Evolutionary conservation across 2,113 vertebrate genomes (phyloP).

Genomic region (Triplophysa dalaica): DNA sequence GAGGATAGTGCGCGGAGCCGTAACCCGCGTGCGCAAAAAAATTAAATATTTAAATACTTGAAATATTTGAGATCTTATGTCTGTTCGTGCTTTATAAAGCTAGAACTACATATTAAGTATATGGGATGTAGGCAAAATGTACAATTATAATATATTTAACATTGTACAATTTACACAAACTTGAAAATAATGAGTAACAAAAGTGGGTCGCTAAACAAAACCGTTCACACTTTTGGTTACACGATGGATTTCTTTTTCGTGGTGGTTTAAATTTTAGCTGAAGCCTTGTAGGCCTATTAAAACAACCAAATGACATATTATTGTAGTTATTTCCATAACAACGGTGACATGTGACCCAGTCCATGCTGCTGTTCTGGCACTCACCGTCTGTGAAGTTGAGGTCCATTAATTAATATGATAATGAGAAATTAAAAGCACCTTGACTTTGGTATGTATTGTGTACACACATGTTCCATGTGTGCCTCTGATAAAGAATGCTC

Average conservation of each 20-base stretch:
- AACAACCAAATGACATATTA: background rate
- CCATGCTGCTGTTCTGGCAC: background rate
- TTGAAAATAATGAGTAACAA: too few relatives aligned
- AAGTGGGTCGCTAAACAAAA: too few relatives aligned
- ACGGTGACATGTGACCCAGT: background rate
- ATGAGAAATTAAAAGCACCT: constrained; percentile 19
- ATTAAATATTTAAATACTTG: background rate
- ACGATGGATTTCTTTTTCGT: too few relatives aligned
- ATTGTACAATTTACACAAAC: too few relatives aligned
- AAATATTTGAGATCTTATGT: background rate
- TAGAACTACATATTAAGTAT: too few relatives aligned
- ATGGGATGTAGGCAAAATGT: too few relatives aligned
- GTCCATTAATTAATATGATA: constrained; percentile 32
- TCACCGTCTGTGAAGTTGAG: background rate
- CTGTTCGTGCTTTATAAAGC: too few relatives aligned
- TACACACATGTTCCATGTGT: constrained; percentile 24
- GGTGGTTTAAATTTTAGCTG: background rate
- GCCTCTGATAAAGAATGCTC: constrained; percentile 6
- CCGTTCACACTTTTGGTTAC: background rate
- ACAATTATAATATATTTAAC: too few relatives aligned
- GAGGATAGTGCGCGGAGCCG: background rate
- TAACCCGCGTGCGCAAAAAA: background rate
- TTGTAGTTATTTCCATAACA: background rate
- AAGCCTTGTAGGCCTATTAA: background rate
- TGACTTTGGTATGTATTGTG: constrained; percentile 19